A percentile compares a stretch with the other conserved stretches of the same genome.
Conservation (phyloP, 2,888 invertebrate genomes). For the Cerceris ruficornis region DNA sequence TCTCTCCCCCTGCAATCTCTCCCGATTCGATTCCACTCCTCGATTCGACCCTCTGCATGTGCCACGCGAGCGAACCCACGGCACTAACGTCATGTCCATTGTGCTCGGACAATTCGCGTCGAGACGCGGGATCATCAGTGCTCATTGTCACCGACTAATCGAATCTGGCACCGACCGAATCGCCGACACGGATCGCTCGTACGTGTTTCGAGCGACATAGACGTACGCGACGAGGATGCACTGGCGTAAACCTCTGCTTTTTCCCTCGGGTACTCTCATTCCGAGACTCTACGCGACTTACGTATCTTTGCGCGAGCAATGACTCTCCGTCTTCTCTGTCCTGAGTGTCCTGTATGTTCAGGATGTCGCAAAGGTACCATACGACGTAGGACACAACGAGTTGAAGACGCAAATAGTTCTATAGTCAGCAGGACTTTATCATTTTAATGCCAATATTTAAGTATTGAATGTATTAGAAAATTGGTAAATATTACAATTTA, state of each 20-base stretch:
- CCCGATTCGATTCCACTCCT: slow-evolving; percentile 12
- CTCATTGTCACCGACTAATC: slow-evolving; percentile 77
- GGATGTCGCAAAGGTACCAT: no score
- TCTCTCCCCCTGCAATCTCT: not conserved
- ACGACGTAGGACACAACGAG: no score
- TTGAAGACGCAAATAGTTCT: no score
- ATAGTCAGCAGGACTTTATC: no score
- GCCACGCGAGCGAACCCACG: slow-evolving; percentile 52
- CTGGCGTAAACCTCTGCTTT: not conserved
- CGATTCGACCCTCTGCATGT: slow-evolving; percentile 30
- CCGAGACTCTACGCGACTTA: not conserved
- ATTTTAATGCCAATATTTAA: no score
- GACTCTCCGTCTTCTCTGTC: not conserved
- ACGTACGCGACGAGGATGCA: slow-evolving; percentile 12
- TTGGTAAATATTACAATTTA: no score
- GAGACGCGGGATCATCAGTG: slow-evolving; percentile 75
- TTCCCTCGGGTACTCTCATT: not conserved
- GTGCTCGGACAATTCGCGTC: slow-evolving; percentile 68
- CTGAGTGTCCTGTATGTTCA: no score
- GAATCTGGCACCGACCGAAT: slow-evolving; percentile 73
- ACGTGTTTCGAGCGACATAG: slow-evolving; percentile 22
- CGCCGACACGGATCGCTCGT: slow-evolving; percentile 52
- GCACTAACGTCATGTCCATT: slow-evolving; percentile 67
- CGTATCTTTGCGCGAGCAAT: no score
- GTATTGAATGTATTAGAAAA: no score